These are phyloP conservation scores for Zalophus californianus DNA, from an alignment of 2,797 vertebrate species.

Conservation along the genomic window DNA sequence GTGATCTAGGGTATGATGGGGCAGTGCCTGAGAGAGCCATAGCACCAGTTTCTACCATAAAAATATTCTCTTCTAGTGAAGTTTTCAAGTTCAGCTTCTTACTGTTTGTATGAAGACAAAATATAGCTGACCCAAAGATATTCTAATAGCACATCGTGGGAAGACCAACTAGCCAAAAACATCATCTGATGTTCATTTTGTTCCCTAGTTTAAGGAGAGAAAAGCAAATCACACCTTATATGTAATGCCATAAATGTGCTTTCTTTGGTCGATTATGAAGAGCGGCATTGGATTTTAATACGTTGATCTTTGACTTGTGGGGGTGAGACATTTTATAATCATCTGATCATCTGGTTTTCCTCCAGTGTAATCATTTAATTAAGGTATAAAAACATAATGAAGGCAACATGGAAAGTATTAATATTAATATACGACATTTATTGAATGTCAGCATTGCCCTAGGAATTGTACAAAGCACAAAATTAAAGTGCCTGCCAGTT, in stretches of 20 bases:
- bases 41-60: slow-evolving; percentile 47
- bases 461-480: slow-evolving; percentile 70
- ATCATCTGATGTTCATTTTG: slow-evolving; percentile 65
- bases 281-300: slow-evolving; percentile 63
- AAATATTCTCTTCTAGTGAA: slow-evolving; percentile 29
- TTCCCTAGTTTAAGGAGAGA: slow-evolving; percentile 65
- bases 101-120: slow-evolving; percentile 60
- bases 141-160: slow-evolving; percentile 67
- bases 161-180: slow-evolving; percentile 68
- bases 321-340: slow-evolving; percentile 75
- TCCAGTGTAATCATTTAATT: slow-evolving; percentile 81
- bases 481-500: slow-evolving; percentile 59
- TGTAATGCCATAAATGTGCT: slow-evolving; percentile 70
- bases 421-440: slow-evolving; percentile 74
- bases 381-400: slow-evolving; percentile 75
- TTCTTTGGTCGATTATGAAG: slow-evolving; percentile 76
- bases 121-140: slow-evolving; percentile 55
- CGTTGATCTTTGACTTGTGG: slow-evolving; percentile 65
- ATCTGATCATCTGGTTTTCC: slow-evolving; percentile 66
- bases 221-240: slow-evolving; percentile 80
- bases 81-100: slow-evolving; percentile 46
- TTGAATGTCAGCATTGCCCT: slow-evolving; percentile 52
- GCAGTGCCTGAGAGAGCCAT: background rate
- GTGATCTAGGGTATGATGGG: slow-evolving; percentile 28
- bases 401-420: slow-evolving; percentile 77